These are phyloP conservation scores for roundworm (Caenorhabditis elegans) DNA, from an alignment of 1,140 invertebrate species.

Conservation along the genomic window WBcel235 BX284605.5:20778001-20778500, in stretches of 20 bases:
- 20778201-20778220: too few species aligned
- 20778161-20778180: too few species aligned
- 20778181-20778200: too few species aligned
- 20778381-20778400: not conserved
- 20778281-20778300: not conserved
- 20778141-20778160: too few species aligned
- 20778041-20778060: too few species aligned
- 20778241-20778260: not conserved
- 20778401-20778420: not conserved
- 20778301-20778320: slow-evolving; percentile 8
- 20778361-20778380: not conserved
- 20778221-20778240: too few species aligned
- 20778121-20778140: too few species aligned
- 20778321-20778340: not conserved
- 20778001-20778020: too few species aligned
- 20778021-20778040: too few species aligned
- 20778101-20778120: too few species aligned
- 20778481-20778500: not conserved
- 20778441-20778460: not conserved
- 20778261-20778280: not conserved
- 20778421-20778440: not conserved
- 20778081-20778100: too few species aligned
- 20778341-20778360: not conserved
- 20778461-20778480: not conserved
- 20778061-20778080: too few species aligned